phyloP scores from a whole-genome alignment of 2,888 invertebrate species.

The Agapetus fuscipes region DNA sequence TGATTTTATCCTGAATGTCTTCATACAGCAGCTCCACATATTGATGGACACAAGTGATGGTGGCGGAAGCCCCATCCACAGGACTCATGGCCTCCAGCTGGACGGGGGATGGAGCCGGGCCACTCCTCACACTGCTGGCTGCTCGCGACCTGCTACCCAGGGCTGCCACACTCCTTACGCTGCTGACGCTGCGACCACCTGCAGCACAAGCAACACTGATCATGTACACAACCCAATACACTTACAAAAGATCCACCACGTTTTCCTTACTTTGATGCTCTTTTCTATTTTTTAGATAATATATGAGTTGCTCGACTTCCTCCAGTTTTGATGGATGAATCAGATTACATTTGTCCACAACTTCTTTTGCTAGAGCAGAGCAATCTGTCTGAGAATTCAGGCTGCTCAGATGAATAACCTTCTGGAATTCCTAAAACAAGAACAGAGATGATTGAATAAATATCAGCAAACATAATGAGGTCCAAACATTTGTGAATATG shows the following conservation, averaged over 20 bases:
- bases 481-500: no score
- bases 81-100: conserved; percentile 32
- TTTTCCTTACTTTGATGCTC: conserved; percentile 30
- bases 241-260: no score
- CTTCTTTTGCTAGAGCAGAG: conserved; percentile 67
- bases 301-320: conserved; percentile 81
- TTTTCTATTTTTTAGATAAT: conserved; percentile 75
- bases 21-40: conserved; percentile 96
- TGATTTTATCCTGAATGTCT: conserved; percentile 84
- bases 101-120: no score
- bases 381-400: conserved; percentile 73
- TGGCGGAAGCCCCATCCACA: conserved; percentile 47
- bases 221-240: no score
- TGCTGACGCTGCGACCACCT: no score
- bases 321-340: conserved; percentile 72
- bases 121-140: no score
- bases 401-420: conserved; percentile 73
- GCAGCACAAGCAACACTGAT: no score
- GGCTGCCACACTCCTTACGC: no score
- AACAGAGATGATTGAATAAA: no score
- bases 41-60: conserved; percentile 79
- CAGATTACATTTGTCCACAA: conserved; percentile 75
- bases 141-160: background rate
- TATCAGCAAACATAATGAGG: no score
- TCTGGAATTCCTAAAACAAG: conserved; percentile 57